These are phyloP conservation scores for Paramisgurnus dabryanus DNA, from an alignment of 2,113 vertebrate species.

Conservation along the genomic window DNA sequence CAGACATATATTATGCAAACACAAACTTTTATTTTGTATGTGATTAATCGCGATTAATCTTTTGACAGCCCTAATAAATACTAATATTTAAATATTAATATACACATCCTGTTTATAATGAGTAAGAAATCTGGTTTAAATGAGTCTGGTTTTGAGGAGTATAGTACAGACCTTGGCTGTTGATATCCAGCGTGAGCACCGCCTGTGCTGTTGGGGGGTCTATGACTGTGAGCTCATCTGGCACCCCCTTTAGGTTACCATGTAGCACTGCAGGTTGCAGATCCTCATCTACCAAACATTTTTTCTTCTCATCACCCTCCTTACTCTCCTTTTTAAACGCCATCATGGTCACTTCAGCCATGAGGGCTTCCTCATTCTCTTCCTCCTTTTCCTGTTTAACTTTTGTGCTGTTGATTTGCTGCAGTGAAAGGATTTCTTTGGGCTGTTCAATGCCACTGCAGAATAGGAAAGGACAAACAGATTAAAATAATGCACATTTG, in stretches of 20 bases:
- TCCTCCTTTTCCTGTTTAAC: conserved; percentile 68
- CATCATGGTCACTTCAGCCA: conserved; percentile 50
- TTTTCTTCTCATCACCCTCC: conserved; percentile 64
- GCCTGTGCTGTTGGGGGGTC: conserved; percentile 70
- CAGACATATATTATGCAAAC: no score
- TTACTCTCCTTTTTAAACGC: conserved; percentile 33
- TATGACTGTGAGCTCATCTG: conserved; percentile 88
- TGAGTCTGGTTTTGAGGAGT: background rate
- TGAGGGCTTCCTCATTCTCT: conserved; percentile 41
- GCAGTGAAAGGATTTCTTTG: conserved; percentile 89
- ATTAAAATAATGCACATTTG: background rate
- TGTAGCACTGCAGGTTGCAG: conserved; percentile 25
- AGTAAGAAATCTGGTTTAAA: background rate
- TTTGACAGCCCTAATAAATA: no score
- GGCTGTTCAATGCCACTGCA: conserved; percentile 91
- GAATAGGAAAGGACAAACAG: conserved; percentile 42
- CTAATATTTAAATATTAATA: no score
- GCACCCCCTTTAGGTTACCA: conserved; percentile 82
- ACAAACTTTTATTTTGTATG: no score
- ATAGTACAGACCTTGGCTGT: conserved; percentile 75
- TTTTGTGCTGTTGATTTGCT: conserved; percentile 82
- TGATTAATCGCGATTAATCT: no score
- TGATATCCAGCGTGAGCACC: conserved; percentile 89
- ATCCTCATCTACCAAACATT: conserved; percentile 37
- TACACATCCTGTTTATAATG: no score